Evolutionary conservation across 2,113 vertebrate genomes (phyloP).

Genomic region (Equus przewalskii): DNA sequence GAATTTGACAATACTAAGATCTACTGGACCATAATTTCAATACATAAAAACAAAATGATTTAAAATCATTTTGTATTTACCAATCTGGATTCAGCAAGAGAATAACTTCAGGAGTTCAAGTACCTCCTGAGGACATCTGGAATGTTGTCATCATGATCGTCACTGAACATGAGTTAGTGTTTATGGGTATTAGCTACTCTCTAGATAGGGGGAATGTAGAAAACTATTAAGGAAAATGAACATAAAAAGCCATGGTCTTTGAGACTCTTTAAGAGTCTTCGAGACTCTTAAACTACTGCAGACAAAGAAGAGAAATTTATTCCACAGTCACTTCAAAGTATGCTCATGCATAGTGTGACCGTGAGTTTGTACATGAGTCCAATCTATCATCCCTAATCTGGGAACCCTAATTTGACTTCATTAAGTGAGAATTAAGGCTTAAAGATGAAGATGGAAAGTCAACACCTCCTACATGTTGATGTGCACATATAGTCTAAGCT

Average conservation of each 20-base stretch:
- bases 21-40: neutral
- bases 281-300: neutral
- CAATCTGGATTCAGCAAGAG: neutral
- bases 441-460: neutral
- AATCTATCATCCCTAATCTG: neutral
- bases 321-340: neutral
- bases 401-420: neutral
- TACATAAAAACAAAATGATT: neutral
- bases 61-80: neutral
- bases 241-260: neutral
- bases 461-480: neutral
- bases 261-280: neutral
- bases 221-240: neutral
- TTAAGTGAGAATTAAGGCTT: neutral
- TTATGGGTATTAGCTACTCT: neutral
- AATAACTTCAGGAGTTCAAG: slow-evolving; percentile 33
- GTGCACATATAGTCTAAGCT: neutral
- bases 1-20: neutral
- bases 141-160: neutral
- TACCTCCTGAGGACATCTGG: neutral
- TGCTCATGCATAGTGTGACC: neutral
- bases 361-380: neutral
- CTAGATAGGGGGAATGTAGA: neutral
- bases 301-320: neutral
- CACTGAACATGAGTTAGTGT: neutral